Conservation (phyloP, 2,113 vertebrate species). For the Pedionomus torquatus region DNA sequence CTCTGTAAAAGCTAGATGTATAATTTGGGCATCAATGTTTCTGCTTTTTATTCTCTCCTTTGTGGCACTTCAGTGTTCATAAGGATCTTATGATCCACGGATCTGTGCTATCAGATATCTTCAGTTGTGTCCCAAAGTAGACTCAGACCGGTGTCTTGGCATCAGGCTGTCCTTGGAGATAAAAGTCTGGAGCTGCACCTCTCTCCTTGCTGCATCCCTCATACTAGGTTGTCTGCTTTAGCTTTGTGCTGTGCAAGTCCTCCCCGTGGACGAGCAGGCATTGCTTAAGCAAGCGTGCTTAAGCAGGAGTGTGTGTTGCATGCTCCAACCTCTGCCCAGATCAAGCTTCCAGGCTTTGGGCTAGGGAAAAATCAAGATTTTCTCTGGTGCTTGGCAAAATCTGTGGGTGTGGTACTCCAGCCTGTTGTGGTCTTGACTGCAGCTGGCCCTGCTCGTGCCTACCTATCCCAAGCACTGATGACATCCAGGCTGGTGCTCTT, state of each 20-base stretch:
- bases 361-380: not conserved
- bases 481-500: not conserved
- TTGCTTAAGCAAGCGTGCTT: no score
- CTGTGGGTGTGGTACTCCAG: not conserved
- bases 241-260: not conserved
- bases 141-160: not conserved
- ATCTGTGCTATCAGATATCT: rapidly evolving
- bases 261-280: not conserved
- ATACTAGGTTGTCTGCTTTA: no score
- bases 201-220: not conserved
- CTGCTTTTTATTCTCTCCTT: not conserved
- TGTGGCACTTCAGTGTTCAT: not conserved
- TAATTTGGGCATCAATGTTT: not conserved
- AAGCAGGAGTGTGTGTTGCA: rapidly evolving
- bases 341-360: not conserved
- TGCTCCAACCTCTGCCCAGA: not conserved
- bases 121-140: rapidly evolving
- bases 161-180: not conserved
- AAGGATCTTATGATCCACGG: not conserved
- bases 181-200: not conserved
- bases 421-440: rapidly evolving
- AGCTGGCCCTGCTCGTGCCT: not conserved
- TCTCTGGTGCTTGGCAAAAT: not conserved
- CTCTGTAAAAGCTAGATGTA: not conserved
- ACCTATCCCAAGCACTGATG: not conserved